Evolutionary conservation across 2,113 vertebrate genomes (phyloP), one percentile per base, ranked within the genome.

Genomic region (Vireo altiloquus): DNA sequence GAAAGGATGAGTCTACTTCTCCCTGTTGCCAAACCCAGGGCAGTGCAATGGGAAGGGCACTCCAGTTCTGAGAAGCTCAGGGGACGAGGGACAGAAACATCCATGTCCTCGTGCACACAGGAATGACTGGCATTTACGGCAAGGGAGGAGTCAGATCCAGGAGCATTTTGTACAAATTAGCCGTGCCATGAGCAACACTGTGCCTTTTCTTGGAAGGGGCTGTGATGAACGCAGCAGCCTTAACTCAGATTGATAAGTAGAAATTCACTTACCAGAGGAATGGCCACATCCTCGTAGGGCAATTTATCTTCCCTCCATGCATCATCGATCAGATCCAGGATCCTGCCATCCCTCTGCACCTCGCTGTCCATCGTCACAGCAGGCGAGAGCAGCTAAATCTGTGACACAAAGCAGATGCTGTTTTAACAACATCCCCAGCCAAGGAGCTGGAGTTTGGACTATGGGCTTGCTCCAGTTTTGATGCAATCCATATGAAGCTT

Each of bases 301-400:
- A 99, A 94, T 44, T 98, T 98, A 94, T 99, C 99, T 93, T 99
- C 99, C 83, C 99, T 98, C 99, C 99, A 99, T 0, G 99, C 99
- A 25, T 99, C 99, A 21, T 99, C 99, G 13, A 99, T 99, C 65
- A 99, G 97, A 91, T 99, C 99, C 96, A 99, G 97, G 90, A 99
- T 99, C 88, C 99, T 98, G 50, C 99, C 99, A 16, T 99, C 99
- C 89, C 99, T 97, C 65, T 99, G 99, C 37, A 99, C 99, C 88
- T 99, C 99, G 37, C 99, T 99, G 97, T 99, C 99, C 99, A 99
- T 99, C 15, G 19, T 81, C 25, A 15, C 13, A 63, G 91, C 20
- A 3, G 70, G 53, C 2, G 6, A 33, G 11, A 37, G 39, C 52
- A 72, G 85, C 91, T 69, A 80, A n/a, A 82, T 7, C 97, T 97